These are phyloP conservation scores for Lepus oiostolus DNA, from an alignment of 2,797 vertebrate genomes.

Conservation along the genomic window DNA sequence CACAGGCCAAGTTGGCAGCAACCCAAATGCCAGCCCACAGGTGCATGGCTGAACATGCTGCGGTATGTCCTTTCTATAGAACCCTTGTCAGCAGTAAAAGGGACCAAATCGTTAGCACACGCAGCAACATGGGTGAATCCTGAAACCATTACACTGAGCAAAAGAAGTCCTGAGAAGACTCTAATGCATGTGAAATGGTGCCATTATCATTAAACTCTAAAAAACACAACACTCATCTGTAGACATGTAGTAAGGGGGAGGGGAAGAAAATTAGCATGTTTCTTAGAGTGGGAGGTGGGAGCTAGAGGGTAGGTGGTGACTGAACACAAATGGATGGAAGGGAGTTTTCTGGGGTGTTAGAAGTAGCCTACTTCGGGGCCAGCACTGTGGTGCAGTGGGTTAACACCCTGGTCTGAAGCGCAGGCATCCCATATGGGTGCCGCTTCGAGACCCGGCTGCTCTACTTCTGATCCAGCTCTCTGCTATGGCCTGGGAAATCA, in stretches of 20 bases:
- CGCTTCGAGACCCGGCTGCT: too few species aligned
- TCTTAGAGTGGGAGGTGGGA: background rate
- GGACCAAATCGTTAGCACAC: too few species aligned
- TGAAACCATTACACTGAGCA: background rate
- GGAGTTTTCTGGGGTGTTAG: background rate
- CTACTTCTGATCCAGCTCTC: too few species aligned
- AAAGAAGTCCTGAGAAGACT: background rate
- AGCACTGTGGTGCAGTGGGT: too few species aligned
- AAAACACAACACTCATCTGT: background rate
- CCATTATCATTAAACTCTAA: background rate
- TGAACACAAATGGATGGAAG: background rate
- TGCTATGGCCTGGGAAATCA: too few species aligned
- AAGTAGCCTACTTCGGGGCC: background rate
- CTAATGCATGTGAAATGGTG: background rate
- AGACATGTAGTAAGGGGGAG: background rate
- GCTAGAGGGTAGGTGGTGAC: rapidly evolving
- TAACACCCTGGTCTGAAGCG: too few species aligned
- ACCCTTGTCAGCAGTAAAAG: background rate
- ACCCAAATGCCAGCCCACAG: background rate
- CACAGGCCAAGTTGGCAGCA: background rate
- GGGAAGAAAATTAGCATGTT: background rate
- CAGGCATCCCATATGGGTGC: too few species aligned
- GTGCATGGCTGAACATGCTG: background rate
- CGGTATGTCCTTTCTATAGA: background rate
- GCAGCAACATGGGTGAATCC: background rate